phyloP scores from a whole-genome alignment of 2,888 invertebrate genomes.

The Eulithis testata region DNA sequence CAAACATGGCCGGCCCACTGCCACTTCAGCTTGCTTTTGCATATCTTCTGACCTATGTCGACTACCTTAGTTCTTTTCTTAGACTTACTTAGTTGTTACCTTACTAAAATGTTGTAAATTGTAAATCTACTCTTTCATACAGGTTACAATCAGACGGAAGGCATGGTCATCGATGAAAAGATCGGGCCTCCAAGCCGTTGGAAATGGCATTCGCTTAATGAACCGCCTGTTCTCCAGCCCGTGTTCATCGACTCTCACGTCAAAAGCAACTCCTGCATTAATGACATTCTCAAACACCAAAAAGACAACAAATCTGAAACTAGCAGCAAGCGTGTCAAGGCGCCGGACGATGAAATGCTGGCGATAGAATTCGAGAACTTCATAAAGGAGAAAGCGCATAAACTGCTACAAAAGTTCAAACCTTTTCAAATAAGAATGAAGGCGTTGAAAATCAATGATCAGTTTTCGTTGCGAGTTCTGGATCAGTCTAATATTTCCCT shows the following conservation, averaged over 20 bases:
- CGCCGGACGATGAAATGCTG: conserved; percentile 44
- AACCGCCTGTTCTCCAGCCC: conserved; percentile 57
- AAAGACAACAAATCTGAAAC: conserved; percentile 5
- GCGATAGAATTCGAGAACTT: conserved; percentile 58
- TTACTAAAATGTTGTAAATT: no score
- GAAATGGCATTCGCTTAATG: conserved; percentile 68
- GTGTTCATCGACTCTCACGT: conserved; percentile 47
- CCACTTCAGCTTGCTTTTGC: no score
- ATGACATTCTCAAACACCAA: conserved; percentile 8
- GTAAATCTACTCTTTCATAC: neutral
- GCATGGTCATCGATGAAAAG: conserved; percentile 54
- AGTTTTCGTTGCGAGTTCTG: conserved; percentile 60
- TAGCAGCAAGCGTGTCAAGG: conserved; percentile 12
- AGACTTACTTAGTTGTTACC: no score
- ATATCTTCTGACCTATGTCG: no score
- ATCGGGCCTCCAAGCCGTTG: conserved; percentile 56
- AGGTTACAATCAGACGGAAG: conserved; percentile 68
- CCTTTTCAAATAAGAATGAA: conserved; percentile 61
- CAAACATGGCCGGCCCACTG: no score
- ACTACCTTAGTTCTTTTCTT: no score
- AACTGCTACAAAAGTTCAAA: conserved; percentile 51
- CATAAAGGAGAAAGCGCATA: conserved; percentile 50
- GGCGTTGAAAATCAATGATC: conserved; percentile 58
- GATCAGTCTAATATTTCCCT: conserved; percentile 61
- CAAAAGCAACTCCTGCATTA: conserved; percentile 22